Evolutionary conservation across 2,888 invertebrate species (phyloP).

Genomic region (Cheiracanthium punctorium): DNA sequence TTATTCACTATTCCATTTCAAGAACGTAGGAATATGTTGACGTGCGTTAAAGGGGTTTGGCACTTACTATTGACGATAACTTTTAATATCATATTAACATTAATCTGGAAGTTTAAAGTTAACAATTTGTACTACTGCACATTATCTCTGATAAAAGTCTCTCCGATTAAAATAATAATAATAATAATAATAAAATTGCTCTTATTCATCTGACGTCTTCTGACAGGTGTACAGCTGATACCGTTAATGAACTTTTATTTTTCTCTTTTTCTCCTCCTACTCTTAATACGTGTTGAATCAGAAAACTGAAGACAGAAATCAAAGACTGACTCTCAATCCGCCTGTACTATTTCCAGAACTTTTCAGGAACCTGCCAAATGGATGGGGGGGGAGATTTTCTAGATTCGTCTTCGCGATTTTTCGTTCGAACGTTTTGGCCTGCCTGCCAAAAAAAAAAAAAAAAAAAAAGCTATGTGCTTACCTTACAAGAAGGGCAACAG

Average conservation of each 20-base stretch:
- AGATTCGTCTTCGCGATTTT: conserved; percentile 37
- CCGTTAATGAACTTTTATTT: background rate
- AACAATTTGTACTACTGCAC: too few species aligned
- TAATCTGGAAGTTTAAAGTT: too few species aligned
- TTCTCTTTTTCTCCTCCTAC: background rate
- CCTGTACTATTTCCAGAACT: conserved; percentile 38
- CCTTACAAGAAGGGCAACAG: conserved; percentile 30
- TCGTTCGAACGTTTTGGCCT: conserved; percentile 20
- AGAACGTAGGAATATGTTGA: too few species aligned
- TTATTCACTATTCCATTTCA: too few species aligned
- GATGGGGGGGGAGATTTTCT: background rate
- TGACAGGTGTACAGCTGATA: background rate
- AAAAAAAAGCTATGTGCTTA: conserved; percentile 18
- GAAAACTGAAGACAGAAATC: background rate
- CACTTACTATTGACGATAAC: too few species aligned
- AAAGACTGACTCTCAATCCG: conserved; percentile 35
- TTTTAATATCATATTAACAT: too few species aligned
- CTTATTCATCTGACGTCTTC: too few species aligned
- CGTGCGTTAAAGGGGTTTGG: too few species aligned
- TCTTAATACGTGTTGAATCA: background rate
- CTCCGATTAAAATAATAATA: too few species aligned
- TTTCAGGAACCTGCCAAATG: conserved; percentile 32
- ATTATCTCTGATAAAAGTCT: too few species aligned
- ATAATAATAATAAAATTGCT: too few species aligned
- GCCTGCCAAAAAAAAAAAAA: conserved; percentile 61